Evolutionary conservation across 2,888 invertebrate genomes (phyloP).

Genomic region (Leucania comma): DNA sequence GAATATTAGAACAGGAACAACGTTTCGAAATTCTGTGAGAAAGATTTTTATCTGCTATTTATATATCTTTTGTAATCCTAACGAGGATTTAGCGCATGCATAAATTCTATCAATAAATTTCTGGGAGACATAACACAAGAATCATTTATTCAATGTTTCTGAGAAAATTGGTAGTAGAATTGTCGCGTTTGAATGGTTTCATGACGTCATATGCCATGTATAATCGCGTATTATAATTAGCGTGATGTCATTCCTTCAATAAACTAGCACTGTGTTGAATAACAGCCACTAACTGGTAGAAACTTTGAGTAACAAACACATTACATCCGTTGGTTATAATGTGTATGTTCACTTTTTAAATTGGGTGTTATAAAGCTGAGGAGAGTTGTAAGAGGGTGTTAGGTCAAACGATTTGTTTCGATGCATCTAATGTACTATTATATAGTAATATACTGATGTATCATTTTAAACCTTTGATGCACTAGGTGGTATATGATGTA

Average conservation of each 20-base stretch:
- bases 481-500: no score
- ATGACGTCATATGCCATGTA: slow-evolving; percentile 53
- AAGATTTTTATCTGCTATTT: slow-evolving; percentile 21
- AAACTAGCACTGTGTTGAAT: slow-evolving; percentile 67
- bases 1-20: slow-evolving; percentile 38
- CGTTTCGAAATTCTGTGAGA: slow-evolving; percentile 4
- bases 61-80: slow-evolving; percentile 49
- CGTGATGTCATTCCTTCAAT: slow-evolving; percentile 69
- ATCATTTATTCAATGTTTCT: slow-evolving; percentile 42
- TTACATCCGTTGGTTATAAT: slow-evolving; percentile 26
- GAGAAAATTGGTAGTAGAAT: slow-evolving; percentile 42
- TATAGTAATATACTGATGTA: not conserved
- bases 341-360: slow-evolving; percentile 33
- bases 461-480: not conserved
- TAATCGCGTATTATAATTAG: slow-evolving; percentile 66
- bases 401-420: slow-evolving; percentile 25
- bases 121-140: not conserved
- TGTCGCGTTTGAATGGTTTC: slow-evolving; percentile 23
- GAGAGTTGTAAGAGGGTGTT: not conserved
- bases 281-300: slow-evolving; percentile 54
- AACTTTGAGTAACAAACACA: slow-evolving; percentile 22
- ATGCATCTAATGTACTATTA: not conserved
- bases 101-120: slow-evolving; percentile 13
- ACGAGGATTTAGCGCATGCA: slow-evolving; percentile 10
- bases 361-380: slow-evolving; percentile 24